Percentiles rank a stretch among this genome's conserved stretches.
phyloP scores from a whole-genome alignment of 2,888 invertebrate genomes.

The Phalangium opilio region DNA sequence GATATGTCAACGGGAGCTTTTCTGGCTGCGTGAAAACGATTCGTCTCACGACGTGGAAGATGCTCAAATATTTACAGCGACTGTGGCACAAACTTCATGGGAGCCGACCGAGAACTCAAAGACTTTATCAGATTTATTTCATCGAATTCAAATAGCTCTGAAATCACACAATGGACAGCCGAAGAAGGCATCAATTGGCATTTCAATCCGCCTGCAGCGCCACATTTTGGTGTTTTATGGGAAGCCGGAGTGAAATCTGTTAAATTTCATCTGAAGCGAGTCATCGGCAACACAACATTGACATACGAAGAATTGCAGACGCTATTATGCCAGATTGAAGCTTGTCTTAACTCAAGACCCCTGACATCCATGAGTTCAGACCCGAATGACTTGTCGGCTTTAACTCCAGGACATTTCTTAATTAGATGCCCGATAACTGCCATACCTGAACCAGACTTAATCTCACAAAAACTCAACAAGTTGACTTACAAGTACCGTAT shows the following conservation, averaged over 20 bases:
- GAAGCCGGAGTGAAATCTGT: too few species aligned
- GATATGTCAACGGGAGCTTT: conserved; percentile 15
- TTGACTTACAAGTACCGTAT: too few species aligned
- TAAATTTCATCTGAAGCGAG: too few species aligned
- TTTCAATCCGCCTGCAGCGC: too few species aligned
- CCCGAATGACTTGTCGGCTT: conserved; percentile 19
- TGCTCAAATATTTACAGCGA: neutral
- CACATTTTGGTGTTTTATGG: conserved; percentile 17
- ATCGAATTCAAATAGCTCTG: too few species aligned
- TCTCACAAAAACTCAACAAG: too few species aligned
- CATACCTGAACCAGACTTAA: conserved; percentile 21
- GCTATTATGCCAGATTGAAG: too few species aligned
- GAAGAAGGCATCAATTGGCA: too few species aligned
- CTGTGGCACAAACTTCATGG: neutral
- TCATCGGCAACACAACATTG: conserved; percentile 20
- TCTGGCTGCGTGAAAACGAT: conserved; percentile 13
- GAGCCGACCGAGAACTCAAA: too few species aligned
- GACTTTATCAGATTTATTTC: too few species aligned
- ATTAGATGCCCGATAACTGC: conserved; percentile 20
- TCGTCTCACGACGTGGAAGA: conserved; percentile 5
- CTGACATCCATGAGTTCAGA: conserved; percentile 21
- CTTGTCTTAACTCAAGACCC: conserved; percentile 26
- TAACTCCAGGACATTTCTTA: conserved; percentile 27
- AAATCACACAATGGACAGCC: too few species aligned
- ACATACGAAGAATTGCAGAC: conserved; percentile 28